Base-by-base conservation (phyloP, 2,797 vertebrate species). In the Mastacembelus armatus region DNA sequence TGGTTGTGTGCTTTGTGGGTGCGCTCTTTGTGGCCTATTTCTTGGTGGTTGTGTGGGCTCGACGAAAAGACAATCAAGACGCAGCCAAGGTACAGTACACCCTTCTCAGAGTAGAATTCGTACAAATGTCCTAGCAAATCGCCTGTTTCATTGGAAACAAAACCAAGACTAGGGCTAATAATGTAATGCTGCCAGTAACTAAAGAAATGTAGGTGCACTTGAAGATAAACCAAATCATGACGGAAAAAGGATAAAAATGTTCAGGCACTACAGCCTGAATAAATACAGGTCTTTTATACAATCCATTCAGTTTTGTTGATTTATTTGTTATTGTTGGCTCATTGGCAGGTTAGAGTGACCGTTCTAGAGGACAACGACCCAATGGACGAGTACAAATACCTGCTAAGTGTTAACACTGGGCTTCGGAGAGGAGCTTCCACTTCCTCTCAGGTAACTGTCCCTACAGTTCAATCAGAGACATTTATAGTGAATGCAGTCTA, bases 331-430 rank as follows among this genome's bases (percentile, higher is more conserved):
- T n/a, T n/a, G n/a, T n/a, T n/a, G n/a, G 5, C 4, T 68, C 21
- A 8, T 47, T 24, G 21, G 16, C 86, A 97, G 96, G 94, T 95
- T 66, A 98, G 94, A 78, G 91, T 98, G 79, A 95, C 93, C 11
- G 87, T 95, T 3, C 91, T 98, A 39, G 92, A 93, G 44, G 97
- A 98, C 90, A 99, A 97, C 0, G 91, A 98, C 49, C 95, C 94
- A 27, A 90, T 94, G 78, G 95, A 96, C 40, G 94, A 94, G 65
- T 96, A 97, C 66, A 77, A 89, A 57, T 97, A 98, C 49, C 85
- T 98, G 52, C 74, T 99, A 80, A 94, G 90, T n/a, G 88, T 98
- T 80, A 92, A 92, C 58, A 98, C 96, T 0, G 96, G 97, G 10
- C 93, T 96, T 73, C 92, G 95, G 1, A 89, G 92, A 1, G 96